Evolutionary conservation across 2,888 invertebrate genomes (phyloP).

Genomic region (Alloscopus bannaensis): DNA sequence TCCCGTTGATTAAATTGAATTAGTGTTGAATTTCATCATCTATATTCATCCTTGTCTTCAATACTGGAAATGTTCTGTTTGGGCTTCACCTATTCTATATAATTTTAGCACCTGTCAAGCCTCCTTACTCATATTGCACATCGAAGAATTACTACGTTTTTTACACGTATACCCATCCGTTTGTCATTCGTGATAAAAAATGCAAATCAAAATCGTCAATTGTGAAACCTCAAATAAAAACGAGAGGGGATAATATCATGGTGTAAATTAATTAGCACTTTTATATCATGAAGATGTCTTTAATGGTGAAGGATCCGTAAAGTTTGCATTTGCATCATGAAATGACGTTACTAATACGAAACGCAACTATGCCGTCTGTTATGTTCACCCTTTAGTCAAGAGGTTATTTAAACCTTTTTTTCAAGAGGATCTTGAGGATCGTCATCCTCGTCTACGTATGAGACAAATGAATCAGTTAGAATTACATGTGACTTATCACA

Average conservation of each 20-base stretch:
- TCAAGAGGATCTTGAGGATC: too few species aligned
- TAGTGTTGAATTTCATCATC: constrained; percentile 6
- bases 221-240: constrained; percentile 24
- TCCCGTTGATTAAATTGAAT: constrained; percentile 4
- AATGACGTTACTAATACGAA: too few species aligned
- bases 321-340: too few species aligned
- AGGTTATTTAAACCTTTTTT: too few species aligned
- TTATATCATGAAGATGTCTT: constrained; percentile 26
- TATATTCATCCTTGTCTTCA: too few species aligned
- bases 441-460: too few species aligned
- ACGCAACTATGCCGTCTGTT: too few species aligned
- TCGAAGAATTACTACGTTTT: neutral
- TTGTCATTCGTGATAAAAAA: constrained; percentile 3
- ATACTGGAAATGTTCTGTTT: neutral
- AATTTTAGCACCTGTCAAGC: neutral
- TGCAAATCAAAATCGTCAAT: constrained; percentile 27
- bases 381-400: too few species aligned
- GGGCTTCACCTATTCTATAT: neutral
- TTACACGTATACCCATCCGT: neutral
- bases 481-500: constrained; percentile 56
- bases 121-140: neutral
- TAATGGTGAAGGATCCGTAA: too few species aligned
- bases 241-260: constrained; percentile 38
- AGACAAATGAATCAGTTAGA: constrained; percentile 55
- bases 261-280: constrained; percentile 54